Conservation (phyloP, 2,113 vertebrate species). For the Alligator sinensis region DNA sequence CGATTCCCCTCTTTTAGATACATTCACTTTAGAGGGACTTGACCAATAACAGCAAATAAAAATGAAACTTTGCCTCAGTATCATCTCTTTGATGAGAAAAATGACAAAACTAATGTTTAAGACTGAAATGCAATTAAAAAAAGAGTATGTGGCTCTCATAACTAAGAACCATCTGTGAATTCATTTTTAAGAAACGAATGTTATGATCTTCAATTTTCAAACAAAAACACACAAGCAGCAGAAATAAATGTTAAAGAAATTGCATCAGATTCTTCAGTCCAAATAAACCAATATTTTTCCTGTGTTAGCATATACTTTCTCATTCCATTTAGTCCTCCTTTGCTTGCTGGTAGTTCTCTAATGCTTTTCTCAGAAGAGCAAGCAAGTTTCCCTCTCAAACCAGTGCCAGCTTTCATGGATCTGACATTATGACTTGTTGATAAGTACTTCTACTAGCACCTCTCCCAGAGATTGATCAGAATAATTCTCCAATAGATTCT, state of each 20-base stretch:
- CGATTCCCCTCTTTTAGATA: constrained; percentile 7
- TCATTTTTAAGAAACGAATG: not conserved
- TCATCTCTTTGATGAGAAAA: constrained; percentile 48
- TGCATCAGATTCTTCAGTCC: not conserved
- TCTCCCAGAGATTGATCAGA: not conserved
- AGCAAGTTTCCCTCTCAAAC: not conserved
- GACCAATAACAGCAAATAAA: constrained; percentile 44
- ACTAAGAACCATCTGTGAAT: constrained; percentile 37
- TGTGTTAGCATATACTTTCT: constrained; percentile 38
- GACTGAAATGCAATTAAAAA: constrained; percentile 33
- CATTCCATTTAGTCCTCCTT: constrained; percentile 34
- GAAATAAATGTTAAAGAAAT: constrained; percentile 4
- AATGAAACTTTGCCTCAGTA: not conserved
- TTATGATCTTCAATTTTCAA: constrained; percentile 14
- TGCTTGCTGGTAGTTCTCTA: constrained; percentile 72
- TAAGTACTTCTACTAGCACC: not conserved
- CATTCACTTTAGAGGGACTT: constrained; percentile 59
- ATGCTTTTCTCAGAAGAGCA: constrained; percentile 21
- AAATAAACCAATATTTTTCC: constrained; percentile 32
- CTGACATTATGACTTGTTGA: not conserved
- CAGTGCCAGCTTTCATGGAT: not conserved
- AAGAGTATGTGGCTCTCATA: constrained; percentile 32
- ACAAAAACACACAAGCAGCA: not conserved
- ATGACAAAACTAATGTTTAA: constrained; percentile 37
- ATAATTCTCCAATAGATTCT: not conserved